Conservation (phyloP, 92 coral and sea anemone genomes). For the Epizoanthus scotinus region DNA sequence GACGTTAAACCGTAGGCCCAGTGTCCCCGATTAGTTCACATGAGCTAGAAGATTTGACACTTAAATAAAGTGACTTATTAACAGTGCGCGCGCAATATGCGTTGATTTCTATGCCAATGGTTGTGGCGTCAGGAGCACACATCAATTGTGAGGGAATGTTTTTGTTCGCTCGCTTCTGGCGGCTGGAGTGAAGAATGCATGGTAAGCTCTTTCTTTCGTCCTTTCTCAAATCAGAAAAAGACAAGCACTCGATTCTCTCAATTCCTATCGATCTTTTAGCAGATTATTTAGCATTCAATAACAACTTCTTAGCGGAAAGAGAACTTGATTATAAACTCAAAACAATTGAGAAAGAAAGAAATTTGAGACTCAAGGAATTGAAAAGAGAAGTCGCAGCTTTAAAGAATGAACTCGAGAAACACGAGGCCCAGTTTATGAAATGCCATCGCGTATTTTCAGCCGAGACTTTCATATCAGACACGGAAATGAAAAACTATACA, state of each 20-base stretch:
- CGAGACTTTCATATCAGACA: slow-evolving; percentile 34
- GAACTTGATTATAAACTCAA: slow-evolving; percentile 20
- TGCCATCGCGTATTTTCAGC: slow-evolving; percentile 38
- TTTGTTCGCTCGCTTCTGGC: too few species aligned
- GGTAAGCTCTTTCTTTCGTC: slow-evolving; percentile 24
- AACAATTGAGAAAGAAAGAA: slow-evolving; percentile 38
- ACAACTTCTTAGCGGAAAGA: slow-evolving; percentile 34
- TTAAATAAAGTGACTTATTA: too few species aligned
- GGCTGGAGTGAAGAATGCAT: background rate
- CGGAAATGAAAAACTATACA: slow-evolving; percentile 20
- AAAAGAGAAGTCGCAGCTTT: slow-evolving; percentile 26
- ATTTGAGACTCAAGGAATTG: slow-evolving; percentile 12
- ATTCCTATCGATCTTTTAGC: slow-evolving; percentile 33
- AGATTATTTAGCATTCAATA: slow-evolving; percentile 33
- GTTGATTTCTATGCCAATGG: too few species aligned
- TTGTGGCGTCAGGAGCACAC: too few species aligned
- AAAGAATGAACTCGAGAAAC: slow-evolving; percentile 15
- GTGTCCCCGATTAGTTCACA: too few species aligned
- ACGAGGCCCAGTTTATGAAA: slow-evolving; percentile 29
- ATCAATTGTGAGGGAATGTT: too few species aligned
- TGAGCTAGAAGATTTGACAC: too few species aligned
- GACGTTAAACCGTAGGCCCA: too few species aligned
- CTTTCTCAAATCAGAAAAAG: slow-evolving; percentile 16
- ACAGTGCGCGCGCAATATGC: too few species aligned
- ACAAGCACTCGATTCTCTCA: background rate